Evolutionary conservation across 2,888 invertebrate species (phyloP).

Genomic region (Diarsia brunnea): DNA sequence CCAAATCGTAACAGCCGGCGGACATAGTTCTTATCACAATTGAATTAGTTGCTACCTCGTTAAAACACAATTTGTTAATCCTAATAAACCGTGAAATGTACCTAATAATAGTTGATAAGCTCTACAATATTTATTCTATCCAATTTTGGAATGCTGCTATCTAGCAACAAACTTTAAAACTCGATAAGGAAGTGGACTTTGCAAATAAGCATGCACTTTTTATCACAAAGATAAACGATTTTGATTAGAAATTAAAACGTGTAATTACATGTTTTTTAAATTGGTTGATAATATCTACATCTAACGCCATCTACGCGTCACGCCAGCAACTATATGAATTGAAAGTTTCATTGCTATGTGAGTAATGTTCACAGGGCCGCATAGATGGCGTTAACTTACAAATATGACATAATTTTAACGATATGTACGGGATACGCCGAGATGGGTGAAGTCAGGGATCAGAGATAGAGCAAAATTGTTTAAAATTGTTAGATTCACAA

Average conservation of each 20-base stretch:
- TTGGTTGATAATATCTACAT: neutral
- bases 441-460: neutral
- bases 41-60: slow-evolving; percentile 17
- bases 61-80: slow-evolving; percentile 26
- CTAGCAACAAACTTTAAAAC: neutral
- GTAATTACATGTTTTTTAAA: neutral
- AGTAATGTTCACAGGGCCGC: neutral
- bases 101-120: slow-evolving; percentile 5
- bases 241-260: neutral
- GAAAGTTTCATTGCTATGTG: neutral
- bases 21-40: slow-evolving; percentile 16
- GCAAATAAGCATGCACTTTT: slow-evolving; percentile 15
- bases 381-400: slow-evolving; percentile 37
- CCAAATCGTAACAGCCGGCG: neutral
- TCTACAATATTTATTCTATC: neutral
- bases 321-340: neutral
- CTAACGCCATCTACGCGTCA: slow-evolving; percentile 33
- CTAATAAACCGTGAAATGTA: slow-evolving; percentile 1
- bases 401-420: neutral
- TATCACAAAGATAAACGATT: slow-evolving; percentile 10
- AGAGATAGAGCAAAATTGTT: neutral
- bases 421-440: neutral
- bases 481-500: neutral
- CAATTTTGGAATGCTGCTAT: neutral
- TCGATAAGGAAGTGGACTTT: neutral